Evolutionary conservation across 2,797 vertebrate species (phyloP), one percentile per base, ranked within the genome.

Genomic region (Chaetodon trifasciatus): DNA sequence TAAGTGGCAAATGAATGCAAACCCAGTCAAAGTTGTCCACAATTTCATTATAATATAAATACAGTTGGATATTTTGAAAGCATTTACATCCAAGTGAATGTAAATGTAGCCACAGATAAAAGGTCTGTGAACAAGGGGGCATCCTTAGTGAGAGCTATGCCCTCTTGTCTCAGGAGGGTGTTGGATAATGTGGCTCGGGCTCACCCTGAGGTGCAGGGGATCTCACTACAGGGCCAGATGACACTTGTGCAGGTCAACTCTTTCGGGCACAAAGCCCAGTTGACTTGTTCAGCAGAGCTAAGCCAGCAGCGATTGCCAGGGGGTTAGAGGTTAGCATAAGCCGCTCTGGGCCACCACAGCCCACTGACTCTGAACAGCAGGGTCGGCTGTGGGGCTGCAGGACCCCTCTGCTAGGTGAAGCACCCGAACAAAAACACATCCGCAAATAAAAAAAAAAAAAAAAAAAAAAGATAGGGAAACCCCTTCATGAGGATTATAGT

Each of bases 271-370:
- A 58, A 76, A 83, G 88, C 89, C 88, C 89, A 82, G 74, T 56
- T 81, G 87, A 82, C 67, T 78, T 81, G 86, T 84, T 84, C 78
- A 60, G 76, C 79, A 24, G 74, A 86, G 81, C 79, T 77, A 69
- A 85, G 81, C 74, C 87, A 83, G 78, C 73, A 49, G 78, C 8
- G 50, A 50, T 66, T 76, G 83, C 79, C 76, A 63, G 81, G 71
- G 86, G 87, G 85, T 86, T 72, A 90, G 81, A 88, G 87, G 90
- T 92, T 78, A 88, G 78, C 39, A 16, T 86, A 81, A 91, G 89
- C 85, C 46, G 81, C 85, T 87, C 60, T 74, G 88, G 84, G 78
- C 88, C 89, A 78, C 76, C 28, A 40, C 86, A 76, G 89, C 82
- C 82, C 91, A 79, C 83, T 91, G 89, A 76, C 76, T 91, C 88